phyloP scores from a whole-genome alignment of 2,797 vertebrate genomes.

The Apogon talboti region DNA sequence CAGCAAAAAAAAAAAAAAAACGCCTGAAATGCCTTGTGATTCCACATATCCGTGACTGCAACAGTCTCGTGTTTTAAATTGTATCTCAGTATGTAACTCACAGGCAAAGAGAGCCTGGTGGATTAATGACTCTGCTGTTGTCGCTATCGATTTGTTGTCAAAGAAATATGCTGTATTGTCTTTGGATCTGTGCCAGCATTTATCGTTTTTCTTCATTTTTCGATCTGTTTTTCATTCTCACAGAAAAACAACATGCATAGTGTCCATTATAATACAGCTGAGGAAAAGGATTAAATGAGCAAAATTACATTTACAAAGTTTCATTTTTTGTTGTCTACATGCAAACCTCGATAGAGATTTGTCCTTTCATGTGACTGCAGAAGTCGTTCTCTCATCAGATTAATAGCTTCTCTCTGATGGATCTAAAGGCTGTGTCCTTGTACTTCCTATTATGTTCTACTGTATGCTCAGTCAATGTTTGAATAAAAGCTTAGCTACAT shows the following conservation, averaged over 20 bases:
- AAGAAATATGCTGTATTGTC: constrained; percentile 44
- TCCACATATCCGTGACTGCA: constrained; percentile 22
- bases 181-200: constrained; percentile 47
- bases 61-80: constrained; percentile 40
- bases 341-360: constrained; percentile 35
- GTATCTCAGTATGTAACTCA: constrained; percentile 58
- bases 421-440: constrained; percentile 57
- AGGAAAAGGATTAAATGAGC: neutral
- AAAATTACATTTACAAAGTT: constrained; percentile 29
- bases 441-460: constrained; percentile 44
- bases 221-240: constrained; percentile 34
- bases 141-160: constrained; percentile 70
- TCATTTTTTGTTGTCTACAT: constrained; percentile 12
- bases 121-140: constrained; percentile 50
- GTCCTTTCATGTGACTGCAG: constrained; percentile 35
- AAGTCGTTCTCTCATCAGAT: constrained; percentile 55
- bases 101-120: constrained; percentile 39
- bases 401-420: constrained; percentile 57
- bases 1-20: neutral
- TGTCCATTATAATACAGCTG: neutral
- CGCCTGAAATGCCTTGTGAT: constrained; percentile 14
- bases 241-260: neutral
- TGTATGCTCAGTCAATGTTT: constrained; percentile 70
- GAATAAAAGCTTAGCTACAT: constrained; percentile 64
- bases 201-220: constrained; percentile 41